These are phyloP conservation scores for Lynx canadensis DNA, from an alignment of 2,113 vertebrate species.

Conservation along the genomic window DNA sequence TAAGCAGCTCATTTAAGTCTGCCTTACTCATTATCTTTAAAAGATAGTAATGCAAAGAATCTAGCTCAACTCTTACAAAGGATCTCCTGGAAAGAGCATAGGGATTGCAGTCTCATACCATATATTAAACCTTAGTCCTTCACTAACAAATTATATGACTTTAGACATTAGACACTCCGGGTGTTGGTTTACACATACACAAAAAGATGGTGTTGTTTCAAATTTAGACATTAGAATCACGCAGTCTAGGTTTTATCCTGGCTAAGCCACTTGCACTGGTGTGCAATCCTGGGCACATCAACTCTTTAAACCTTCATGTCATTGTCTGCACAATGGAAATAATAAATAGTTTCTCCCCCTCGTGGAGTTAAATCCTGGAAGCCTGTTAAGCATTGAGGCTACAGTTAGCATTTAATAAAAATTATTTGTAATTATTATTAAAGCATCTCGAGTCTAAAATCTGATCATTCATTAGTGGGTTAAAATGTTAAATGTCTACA, in stretches of 20 bases:
- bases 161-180: neutral
- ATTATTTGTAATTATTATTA: neutral
- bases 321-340: neutral
- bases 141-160: neutral
- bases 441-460: neutral
- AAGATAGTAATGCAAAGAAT: neutral
- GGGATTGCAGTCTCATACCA: neutral
- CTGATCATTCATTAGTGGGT: neutral
- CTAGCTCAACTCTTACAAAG: neutral
- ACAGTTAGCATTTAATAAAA: neutral
- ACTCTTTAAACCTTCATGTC: neutral
- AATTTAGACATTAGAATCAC: neutral
- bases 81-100: neutral
- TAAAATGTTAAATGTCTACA: neutral
- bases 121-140: neutral
- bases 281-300: neutral
- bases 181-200: neutral
- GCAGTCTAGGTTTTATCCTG: neutral
- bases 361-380: neutral
- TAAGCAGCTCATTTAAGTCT: neutral
- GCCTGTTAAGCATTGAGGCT: neutral
- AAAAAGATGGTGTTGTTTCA: neutral
- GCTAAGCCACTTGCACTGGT: neutral
- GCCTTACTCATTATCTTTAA: constrained; percentile 45
- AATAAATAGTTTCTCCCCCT: neutral